These are phyloP conservation scores for Porites rus DNA, from an alignment of 92 coral and sea anemone genomes.

Conservation along the genomic window DNA sequence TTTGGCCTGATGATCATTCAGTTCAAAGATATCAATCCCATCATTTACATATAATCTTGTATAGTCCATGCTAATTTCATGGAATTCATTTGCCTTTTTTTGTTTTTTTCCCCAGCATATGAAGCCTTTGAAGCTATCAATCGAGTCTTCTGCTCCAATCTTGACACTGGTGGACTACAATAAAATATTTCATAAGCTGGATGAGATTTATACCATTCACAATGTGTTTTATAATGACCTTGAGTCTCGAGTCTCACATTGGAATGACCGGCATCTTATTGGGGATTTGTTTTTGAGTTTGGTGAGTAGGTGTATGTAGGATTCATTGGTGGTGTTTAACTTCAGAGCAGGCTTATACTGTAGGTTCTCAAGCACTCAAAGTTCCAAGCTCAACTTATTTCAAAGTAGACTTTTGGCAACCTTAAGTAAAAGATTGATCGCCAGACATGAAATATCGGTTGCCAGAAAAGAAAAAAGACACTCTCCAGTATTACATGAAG, in stretches of 20 bases:
- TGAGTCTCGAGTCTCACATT: conserved; percentile 84
- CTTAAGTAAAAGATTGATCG: no score
- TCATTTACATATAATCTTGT: no score
- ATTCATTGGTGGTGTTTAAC: neutral
- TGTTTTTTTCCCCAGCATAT: conserved; percentile 64
- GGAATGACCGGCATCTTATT: conserved; percentile 91
- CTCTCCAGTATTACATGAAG: no score
- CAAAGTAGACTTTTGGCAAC: no score
- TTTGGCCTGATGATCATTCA: no score
- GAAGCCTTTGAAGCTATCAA: conserved; percentile 86
- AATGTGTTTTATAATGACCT: conserved; percentile 82
- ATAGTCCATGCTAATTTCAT: no score
- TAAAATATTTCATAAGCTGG: conserved; percentile 94
- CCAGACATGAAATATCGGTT: no score
- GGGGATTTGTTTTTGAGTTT: conserved; percentile 93
- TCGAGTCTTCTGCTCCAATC: conserved; percentile 88
- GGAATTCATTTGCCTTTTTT: neutral
- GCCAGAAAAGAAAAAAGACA: no score
- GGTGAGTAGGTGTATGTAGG: conserved; percentile 54
- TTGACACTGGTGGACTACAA: conserved; percentile 88
- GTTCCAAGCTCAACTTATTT: no score
- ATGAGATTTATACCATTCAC: conserved; percentile 89
- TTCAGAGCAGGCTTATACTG: no score
- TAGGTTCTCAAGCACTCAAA: no score
- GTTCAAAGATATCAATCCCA: no score